phyloP scores from a whole-genome alignment of 2,113 vertebrate species.

The Dunckerocampus dactyliophorus region DNA sequence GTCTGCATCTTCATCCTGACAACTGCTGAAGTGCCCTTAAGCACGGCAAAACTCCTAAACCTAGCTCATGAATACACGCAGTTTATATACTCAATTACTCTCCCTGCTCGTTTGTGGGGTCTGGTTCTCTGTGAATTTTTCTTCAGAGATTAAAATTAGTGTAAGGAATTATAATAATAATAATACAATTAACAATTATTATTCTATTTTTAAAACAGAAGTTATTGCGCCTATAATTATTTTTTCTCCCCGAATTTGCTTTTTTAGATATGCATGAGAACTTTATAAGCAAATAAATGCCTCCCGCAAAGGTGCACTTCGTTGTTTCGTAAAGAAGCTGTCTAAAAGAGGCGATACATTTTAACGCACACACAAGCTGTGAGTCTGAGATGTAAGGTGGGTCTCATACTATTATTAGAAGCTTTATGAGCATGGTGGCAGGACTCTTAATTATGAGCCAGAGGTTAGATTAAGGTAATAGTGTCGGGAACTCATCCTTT shows the following conservation, averaged over 20 bases:
- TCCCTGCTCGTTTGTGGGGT: too few relatives aligned
- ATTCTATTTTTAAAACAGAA: too few relatives aligned
- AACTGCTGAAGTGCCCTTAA: too few relatives aligned
- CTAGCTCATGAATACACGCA: too few relatives aligned
- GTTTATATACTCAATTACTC: too few relatives aligned
- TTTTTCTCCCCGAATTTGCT: neutral
- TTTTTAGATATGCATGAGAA: neutral
- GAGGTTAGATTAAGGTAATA: constrained; percentile 52
- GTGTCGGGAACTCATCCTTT: constrained; percentile 56
- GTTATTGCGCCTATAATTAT: too few relatives aligned
- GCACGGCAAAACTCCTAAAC: too few relatives aligned
- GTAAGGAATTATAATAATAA: too few relatives aligned
- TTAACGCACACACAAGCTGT: neutral
- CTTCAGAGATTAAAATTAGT: too few relatives aligned
- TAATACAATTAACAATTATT: too few relatives aligned
- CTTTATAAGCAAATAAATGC: constrained; percentile 6
- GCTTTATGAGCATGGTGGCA: constrained; percentile 39
- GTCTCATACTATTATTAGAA: constrained; percentile 30
- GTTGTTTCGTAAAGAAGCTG: constrained; percentile 1
- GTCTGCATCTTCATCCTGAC: too few relatives aligned
- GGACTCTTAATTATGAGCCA: constrained; percentile 56
- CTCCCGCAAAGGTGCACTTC: neutral
- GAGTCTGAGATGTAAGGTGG: constrained; percentile 3
- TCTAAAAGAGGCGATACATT: neutral
- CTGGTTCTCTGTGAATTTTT: too few relatives aligned